Evolutionary conservation across 1,140 invertebrate genomes (phyloP), one percentile per base, ranked within the genome.

Genomic region (Pseudomyrmex concolor): DNA sequence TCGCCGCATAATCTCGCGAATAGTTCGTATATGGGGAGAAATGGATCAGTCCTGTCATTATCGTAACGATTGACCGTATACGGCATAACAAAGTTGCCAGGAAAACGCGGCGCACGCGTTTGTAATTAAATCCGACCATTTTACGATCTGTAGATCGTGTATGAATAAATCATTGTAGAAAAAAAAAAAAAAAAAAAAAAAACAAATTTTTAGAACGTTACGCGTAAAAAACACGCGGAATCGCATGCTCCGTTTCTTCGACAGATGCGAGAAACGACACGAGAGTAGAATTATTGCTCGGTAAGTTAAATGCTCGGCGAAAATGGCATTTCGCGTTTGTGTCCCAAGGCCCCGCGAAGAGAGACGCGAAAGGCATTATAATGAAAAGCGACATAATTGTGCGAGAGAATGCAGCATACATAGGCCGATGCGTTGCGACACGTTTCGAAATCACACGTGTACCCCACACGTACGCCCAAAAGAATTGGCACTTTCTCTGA

Each of bases 401-500:
- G 54, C 77, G 45, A 25, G 34, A 67, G 34, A 34, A 34, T 34
- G 34, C 34, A 7, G 34, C 34, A 83, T 73, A 43, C n/a, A 67
- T 25, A 34, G 59, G 66, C 34, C 73, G 19, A 22, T 45, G 10
- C 19, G 59, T 83, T 68, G 71, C 84, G 60, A 22, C 45, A 60
- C 2, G 54, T 86, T 85, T 87, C 77, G 78, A 76, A 87, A 87
- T 60, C 64, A 17, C 45, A 8, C 59, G 59, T 62, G 43, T 73
- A 62, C 54, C 15, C 70, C n/a, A n/a, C n/a, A 48, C 82, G 43
- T 57, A 22, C 22, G 43, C 19, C 76, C 45, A 51, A 68, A 74
- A 43, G 76, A 82, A 73, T 83, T 62, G 64, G 12, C 50, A 48
- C 84, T 85, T 82, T 85, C 62, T 85, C 78, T 55, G 48, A 81